These are phyloP conservation scores for Fukomys damarensis DNA, from an alignment of 2,113 vertebrate genomes.

Conservation along the genomic window DNA sequence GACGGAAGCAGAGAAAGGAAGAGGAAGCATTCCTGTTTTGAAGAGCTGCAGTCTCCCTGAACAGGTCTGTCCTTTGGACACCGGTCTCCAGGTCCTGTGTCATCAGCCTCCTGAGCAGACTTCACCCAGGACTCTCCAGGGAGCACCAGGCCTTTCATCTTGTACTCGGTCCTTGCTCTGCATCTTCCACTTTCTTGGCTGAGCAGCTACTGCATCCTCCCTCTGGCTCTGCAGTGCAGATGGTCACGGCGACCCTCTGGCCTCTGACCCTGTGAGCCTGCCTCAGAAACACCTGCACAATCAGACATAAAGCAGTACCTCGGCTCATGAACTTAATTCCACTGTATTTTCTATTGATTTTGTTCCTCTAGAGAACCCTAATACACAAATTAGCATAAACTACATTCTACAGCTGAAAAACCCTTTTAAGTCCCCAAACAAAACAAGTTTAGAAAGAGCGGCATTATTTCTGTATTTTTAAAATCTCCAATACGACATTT, in stretches of 20 bases:
- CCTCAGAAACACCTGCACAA: background rate
- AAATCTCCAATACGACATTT: background rate
- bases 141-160: background rate
- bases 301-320: background rate
- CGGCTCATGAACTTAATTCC: background rate
- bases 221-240: background rate
- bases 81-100: background rate
- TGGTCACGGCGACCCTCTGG: background rate
- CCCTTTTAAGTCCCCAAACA: background rate
- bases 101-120: background rate
- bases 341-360: background rate
- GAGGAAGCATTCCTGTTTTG: background rate
- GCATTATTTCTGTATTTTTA: constrained; percentile 18
- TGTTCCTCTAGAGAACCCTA: background rate
- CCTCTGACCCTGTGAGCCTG: background rate
- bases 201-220: background rate
- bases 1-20: background rate
- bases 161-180: background rate
- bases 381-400: background rate
- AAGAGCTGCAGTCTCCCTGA: background rate
- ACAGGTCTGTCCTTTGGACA: background rate
- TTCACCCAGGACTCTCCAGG: background rate
- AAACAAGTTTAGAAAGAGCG: background rate
- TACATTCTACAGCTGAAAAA: constrained; percentile 7
- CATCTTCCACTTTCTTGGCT: background rate